phyloP scores from a whole-genome alignment of 1,140 invertebrate species.

The Limonius californicus region DNA sequence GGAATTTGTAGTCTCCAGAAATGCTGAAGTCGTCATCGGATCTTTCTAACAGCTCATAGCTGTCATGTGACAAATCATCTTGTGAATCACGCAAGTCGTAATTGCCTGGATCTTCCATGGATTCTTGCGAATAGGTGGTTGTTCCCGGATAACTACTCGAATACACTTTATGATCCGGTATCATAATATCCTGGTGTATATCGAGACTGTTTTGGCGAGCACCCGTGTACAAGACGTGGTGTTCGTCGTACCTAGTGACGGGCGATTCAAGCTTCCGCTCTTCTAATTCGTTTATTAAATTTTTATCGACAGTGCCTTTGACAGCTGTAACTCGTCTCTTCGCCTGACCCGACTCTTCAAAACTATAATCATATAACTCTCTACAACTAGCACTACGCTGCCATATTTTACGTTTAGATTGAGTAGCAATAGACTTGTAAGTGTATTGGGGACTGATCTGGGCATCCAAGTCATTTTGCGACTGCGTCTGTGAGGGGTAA shows the following conservation, averaged over 20 bases:
- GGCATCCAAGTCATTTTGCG: constrained; percentile 41
- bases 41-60: constrained; percentile 79
- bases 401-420: constrained; percentile 56
- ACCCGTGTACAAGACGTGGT: constrained; percentile 56
- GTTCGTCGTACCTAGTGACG: constrained; percentile 70
- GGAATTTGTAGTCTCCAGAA: constrained; percentile 38
- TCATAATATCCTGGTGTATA: constrained; percentile 54
- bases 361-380: constrained; percentile 69
- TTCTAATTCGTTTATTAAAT: constrained; percentile 23
- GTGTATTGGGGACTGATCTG: constrained; percentile 38
- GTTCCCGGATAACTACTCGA: constrained; percentile 82
- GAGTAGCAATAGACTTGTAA: constrained; percentile 28
- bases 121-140: constrained; percentile 60
- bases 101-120: constrained; percentile 55
- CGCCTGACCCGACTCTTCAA: constrained; percentile 63
- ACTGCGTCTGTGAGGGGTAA: constrained; percentile 43
- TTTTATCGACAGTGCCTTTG: constrained; percentile 34
- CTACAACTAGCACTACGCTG: constrained; percentile 75
- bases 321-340: constrained; percentile 48
- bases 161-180: constrained; percentile 61
- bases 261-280: constrained; percentile 65
- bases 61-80: constrained; percentile 84
- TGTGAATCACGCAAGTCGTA: constrained; percentile 66
- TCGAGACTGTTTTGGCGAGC: constrained; percentile 59
- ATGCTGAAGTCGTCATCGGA: constrained; percentile 59